Percentiles rank a stretch among this genome's conserved stretches.
phyloP scores from a whole-genome alignment of 2,113 vertebrate species.

The Crotalus viridis region DNA sequence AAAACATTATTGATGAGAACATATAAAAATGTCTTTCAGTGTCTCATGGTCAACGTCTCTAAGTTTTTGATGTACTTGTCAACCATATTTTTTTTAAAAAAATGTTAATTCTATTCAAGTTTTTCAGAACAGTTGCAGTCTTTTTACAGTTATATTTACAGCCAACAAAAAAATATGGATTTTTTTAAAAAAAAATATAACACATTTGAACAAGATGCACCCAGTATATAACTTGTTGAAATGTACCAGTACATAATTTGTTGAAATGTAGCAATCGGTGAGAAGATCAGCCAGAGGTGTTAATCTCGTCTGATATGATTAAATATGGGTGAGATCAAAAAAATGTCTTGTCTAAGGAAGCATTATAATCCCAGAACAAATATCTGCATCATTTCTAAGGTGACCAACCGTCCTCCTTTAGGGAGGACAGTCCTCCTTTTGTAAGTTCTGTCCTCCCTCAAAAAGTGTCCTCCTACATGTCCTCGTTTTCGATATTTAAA shows the following conservation, averaged over 20 bases:
- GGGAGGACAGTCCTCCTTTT: too few species aligned
- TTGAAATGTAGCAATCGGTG: conserved; percentile 30
- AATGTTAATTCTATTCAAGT: background rate
- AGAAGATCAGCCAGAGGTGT: conserved; percentile 44
- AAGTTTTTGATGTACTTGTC: background rate
- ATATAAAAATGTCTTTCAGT: background rate
- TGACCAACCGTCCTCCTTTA: too few species aligned
- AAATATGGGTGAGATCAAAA: conserved; percentile 33
- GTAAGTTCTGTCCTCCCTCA: too few species aligned
- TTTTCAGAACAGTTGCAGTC: background rate
- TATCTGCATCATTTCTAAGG: background rate
- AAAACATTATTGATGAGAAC: background rate
- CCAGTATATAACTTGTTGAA: conserved; percentile 34
- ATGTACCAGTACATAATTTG: conserved; percentile 26
- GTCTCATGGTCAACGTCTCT: background rate
- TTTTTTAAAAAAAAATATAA: background rate
- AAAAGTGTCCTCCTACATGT: too few species aligned
- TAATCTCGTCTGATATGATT: conserved; percentile 33
- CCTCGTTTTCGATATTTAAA: too few species aligned
- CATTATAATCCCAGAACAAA: background rate
- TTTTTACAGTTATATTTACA: background rate
- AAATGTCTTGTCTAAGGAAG: conserved; percentile 15
- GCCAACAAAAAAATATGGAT: background rate
- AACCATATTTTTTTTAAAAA: background rate
- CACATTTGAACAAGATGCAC: conserved; percentile 12